A percentile compares a stretch with the other conserved stretches of the same genome.
phyloP scores from a whole-genome alignment of 1,140 invertebrate species.

The Harpegnathos saltator region DNA sequence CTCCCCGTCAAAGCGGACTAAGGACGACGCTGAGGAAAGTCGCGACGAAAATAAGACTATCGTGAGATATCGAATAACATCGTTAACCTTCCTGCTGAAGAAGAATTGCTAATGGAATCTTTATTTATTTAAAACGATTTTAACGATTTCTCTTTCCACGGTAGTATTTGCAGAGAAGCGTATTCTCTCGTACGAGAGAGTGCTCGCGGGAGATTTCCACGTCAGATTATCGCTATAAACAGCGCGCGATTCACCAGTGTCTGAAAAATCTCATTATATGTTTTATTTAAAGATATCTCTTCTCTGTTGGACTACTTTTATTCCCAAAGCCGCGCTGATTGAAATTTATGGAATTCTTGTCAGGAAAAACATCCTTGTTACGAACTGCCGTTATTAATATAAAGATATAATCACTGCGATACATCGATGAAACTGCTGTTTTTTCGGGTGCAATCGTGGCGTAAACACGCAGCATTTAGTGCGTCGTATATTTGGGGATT shows the following conservation, averaged over 20 bases:
- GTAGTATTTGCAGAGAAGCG: neutral
- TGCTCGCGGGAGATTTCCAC: neutral
- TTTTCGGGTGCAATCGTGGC: neutral
- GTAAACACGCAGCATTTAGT: constrained; percentile 9
- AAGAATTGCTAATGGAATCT: no score
- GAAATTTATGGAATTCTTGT: constrained; percentile 6
- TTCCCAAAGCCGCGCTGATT: neutral
- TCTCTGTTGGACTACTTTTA: constrained; percentile 16
- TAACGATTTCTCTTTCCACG: no score
- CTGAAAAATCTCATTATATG: neutral
- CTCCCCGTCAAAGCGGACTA: no score
- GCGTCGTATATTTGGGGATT: neutral
- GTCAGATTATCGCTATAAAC: neutral
- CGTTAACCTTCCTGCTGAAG: no score
- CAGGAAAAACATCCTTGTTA: constrained; percentile 1
- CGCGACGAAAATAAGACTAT: neutral
- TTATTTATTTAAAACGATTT: no score
- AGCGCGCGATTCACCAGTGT: neutral
- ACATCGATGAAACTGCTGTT: neutral
- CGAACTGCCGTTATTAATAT: neutral
- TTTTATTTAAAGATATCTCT: constrained; percentile 17
- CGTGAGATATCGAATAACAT: neutral
- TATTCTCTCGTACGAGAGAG: neutral
- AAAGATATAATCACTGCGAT: no score
- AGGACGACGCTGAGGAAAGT: neutral